A percentile compares a stretch with the other conserved stretches of the same genome.
Evolutionary conservation across 2,113 vertebrate genomes (phyloP).

Genomic region (Clupea harengus): DNA sequence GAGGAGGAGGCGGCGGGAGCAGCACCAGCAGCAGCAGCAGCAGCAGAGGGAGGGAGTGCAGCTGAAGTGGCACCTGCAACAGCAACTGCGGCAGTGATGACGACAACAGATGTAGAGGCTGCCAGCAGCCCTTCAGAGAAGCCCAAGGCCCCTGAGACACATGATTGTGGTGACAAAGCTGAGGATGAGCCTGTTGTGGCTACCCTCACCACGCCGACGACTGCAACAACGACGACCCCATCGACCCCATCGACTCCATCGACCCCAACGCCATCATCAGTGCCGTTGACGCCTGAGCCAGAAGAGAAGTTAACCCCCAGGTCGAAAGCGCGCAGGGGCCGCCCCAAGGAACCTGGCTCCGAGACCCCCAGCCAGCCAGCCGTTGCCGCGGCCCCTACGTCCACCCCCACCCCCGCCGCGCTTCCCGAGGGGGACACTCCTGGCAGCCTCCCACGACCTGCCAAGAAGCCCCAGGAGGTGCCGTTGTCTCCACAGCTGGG

Average conservation of each 20-base stretch:
- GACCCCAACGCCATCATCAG: neutral
- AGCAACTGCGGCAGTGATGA: neutral
- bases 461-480: constrained; percentile 60
- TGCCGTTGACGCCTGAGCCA: constrained; percentile 31
- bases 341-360: constrained; percentile 71
- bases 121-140: constrained; percentile 69
- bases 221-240: neutral
- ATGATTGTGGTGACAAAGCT: constrained; percentile 40
- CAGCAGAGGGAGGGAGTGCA: neutral
- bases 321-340: constrained; percentile 78
- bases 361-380: constrained; percentile 70
- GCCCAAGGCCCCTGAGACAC: constrained; percentile 36
- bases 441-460: constrained; percentile 32
- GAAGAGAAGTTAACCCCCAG: constrained; percentile 73
- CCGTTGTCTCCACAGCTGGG: constrained; percentile 48
- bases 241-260: neutral
- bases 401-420: constrained; percentile 25
- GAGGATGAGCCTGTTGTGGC: constrained; percentile 47
- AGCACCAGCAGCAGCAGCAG: constrained; percentile 18
- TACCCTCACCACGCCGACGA: neutral
- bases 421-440: constrained; percentile 46
- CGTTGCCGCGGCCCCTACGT: constrained; percentile 50
- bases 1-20: constrained; percentile 64
- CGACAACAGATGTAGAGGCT: constrained; percentile 59
- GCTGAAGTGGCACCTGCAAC: neutral